phyloP scores from a whole-genome alignment of 2,797 vertebrate genomes.

The Pangasius larnaudii region DNA sequence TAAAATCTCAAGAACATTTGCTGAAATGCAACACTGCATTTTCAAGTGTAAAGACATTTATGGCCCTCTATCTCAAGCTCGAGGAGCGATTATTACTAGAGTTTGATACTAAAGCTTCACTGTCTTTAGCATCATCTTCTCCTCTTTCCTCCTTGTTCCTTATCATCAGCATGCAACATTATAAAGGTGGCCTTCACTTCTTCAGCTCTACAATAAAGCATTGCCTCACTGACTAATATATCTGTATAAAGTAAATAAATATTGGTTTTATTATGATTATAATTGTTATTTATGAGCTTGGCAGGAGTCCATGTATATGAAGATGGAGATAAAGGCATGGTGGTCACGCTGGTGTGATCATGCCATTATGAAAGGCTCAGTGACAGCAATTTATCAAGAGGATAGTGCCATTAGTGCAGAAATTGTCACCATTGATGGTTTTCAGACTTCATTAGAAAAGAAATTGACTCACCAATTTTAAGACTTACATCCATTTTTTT shows the following conservation, averaged over 20 bases:
- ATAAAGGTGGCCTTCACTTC: slow-evolving; percentile 51
- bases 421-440: slow-evolving; percentile 21
- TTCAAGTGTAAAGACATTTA: neutral
- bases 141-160: slow-evolving; percentile 3
- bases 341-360: slow-evolving; percentile 62
- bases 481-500: slow-evolving; percentile 1
- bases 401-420: slow-evolving; percentile 23
- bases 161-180: slow-evolving; percentile 49
- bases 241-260: slow-evolving; percentile 64
- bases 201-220: slow-evolving; percentile 56
- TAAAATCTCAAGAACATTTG: neutral
- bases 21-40: neutral
- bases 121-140: slow-evolving; percentile 31
- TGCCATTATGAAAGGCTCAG: slow-evolving; percentile 57
- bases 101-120: neutral
- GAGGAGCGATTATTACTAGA: neutral
- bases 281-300: slow-evolving; percentile 68
- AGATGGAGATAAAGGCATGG: slow-evolving; percentile 54
- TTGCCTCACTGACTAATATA: slow-evolving; percentile 43
- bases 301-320: slow-evolving; percentile 24
- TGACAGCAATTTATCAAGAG: slow-evolving; percentile 59
- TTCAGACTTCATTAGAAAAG: slow-evolving; percentile 36
- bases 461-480: slow-evolving; percentile 21
- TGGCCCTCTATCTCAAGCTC: neutral
- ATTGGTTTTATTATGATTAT: slow-evolving; percentile 63